These are phyloP conservation scores for Amphiura filiformis DNA, from an alignment of 35 echinoderm and acorn worm genomes.

Conservation along the genomic window DNA sequence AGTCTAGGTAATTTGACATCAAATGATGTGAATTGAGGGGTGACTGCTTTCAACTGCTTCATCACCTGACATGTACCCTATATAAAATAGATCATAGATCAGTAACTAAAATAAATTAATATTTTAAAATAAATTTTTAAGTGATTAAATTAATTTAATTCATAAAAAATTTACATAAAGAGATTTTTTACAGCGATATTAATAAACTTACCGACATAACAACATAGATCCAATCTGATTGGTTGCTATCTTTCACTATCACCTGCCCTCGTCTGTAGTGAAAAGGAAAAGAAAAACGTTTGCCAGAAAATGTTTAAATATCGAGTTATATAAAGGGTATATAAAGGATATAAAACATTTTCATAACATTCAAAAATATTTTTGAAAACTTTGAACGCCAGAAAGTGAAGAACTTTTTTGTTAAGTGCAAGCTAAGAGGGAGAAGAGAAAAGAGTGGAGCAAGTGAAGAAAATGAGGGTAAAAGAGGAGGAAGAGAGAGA, in stretches of 20 bases:
- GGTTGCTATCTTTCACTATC: constrained; percentile 87
- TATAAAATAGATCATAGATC: background rate
- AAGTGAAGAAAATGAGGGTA: background rate
- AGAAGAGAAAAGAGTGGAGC: background rate
- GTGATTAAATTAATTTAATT: too few relatives aligned
- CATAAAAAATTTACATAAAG: too few relatives aligned
- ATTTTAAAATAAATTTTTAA: too few relatives aligned
- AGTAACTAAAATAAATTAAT: too few relatives aligned
- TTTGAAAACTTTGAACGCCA: too few relatives aligned
- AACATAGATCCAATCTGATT: constrained; percentile 92
- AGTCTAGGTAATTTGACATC: background rate
- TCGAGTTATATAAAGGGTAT: too few relatives aligned
- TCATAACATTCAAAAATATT: too few relatives aligned
- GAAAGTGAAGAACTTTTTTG: too few relatives aligned
- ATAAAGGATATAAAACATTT: too few relatives aligned
- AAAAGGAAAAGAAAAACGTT: constrained; percentile 28
- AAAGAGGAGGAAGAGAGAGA: background rate
- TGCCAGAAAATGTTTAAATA: too few relatives aligned
- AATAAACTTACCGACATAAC: constrained; percentile 87
- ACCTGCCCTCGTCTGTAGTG: constrained; percentile 86
- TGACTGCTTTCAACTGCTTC: constrained; percentile 71
- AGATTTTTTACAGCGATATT: too few relatives aligned
- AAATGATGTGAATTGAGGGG: background rate
- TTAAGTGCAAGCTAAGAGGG: background rate
- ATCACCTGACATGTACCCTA: constrained; percentile 89